Base-by-base conservation (phyloP, 2,888 invertebrate genomes). In the Drymonia ruficornis region DNA sequence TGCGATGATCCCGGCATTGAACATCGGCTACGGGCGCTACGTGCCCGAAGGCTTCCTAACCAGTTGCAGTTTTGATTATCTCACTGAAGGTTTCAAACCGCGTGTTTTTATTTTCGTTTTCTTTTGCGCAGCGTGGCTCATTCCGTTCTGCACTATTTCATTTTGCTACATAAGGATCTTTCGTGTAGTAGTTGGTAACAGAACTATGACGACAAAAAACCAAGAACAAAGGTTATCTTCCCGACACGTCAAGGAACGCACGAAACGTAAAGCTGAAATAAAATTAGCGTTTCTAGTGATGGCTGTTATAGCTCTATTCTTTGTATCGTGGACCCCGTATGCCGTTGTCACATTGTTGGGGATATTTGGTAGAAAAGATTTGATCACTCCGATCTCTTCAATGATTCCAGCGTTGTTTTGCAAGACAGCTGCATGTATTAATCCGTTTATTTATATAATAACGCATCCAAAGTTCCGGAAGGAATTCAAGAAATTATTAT, bases 11-110 rank as follows among this genome's bases (percentile, higher is more conserved):
- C 97, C 97, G 0, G 94, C 96, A 0, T 78, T 95, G 28, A 93
- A 95, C 71, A 91, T 96, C 44, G 96, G 96, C 9, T 93, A 96
- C 66, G 96, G 96, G 19, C 93, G 92, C 36, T 98, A 97, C 86
- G 96, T 96, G 15, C 97, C 97, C 7, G 97, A 97, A 82, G 97
- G 97, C 1, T 97, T 95, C 77, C 93, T 97, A 56, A 97, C 96
- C 18, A 96, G 96, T 71, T 98, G 97, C 86, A 96, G 97, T 74
- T 97, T 96, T 79, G 97, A 97, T 83, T 98, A 97, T 76, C 93
- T 97, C 48, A 95, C 96, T 0, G 94, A 94, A n/a, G 94, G 94
- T 52, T 73, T 84, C 0, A 78, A 82, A 0, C 94, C 94, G 0
- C 94, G 94, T 49, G 93, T 94, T 56, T 97, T 96, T 78, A 96